A percentile compares a stretch with the other conserved stretches of the same genome.
These are phyloP conservation scores for Holacanthus passer DNA, from an alignment of 2,113 vertebrate species.

Conservation along the genomic window DNA sequence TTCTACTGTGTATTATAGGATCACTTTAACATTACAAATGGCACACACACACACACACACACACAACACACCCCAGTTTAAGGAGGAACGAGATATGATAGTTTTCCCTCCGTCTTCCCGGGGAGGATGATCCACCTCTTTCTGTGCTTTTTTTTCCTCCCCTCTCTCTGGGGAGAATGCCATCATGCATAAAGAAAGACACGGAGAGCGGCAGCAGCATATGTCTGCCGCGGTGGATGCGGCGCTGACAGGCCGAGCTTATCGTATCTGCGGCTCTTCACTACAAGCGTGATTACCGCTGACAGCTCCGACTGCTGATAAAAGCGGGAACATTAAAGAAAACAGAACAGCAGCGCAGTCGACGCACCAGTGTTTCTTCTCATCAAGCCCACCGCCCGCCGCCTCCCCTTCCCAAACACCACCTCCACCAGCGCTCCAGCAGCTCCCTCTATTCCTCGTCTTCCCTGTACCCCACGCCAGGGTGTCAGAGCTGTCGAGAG, in stretches of 20 bases:
- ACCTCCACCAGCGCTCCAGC: constrained; percentile 45
- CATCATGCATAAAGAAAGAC: constrained; percentile 73
- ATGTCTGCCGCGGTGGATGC: constrained; percentile 75
- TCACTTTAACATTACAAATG: constrained; percentile 26
- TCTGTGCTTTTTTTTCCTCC: constrained; percentile 44
- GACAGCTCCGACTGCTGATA: constrained; percentile 85
- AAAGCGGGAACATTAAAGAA: constrained; percentile 86
- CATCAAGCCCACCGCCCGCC: constrained; percentile 58
- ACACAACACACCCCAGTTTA: constrained; percentile 32
- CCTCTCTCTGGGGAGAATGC: constrained; percentile 74
- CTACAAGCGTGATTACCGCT: constrained; percentile 82
- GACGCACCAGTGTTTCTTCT: constrained; percentile 74
- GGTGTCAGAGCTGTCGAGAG: constrained; percentile 83
- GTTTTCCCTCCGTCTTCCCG: constrained; percentile 54
- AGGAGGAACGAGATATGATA: constrained; percentile 36
- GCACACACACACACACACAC: constrained; percentile 10
- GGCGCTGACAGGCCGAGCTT: constrained; percentile 81
- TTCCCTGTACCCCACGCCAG: constrained; percentile 57
- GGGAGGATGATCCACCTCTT: constrained; percentile 57
- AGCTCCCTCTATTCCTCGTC: constrained; percentile 56
- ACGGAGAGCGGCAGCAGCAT: constrained; percentile 72
- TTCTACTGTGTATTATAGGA: constrained; percentile 1
- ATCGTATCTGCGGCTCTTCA: constrained; percentile 78
- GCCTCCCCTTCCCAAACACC: constrained; percentile 33
- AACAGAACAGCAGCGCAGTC: constrained; percentile 75